Conservation (phyloP, 2,113 vertebrate species). For the Manacus vitellinus region DNA sequence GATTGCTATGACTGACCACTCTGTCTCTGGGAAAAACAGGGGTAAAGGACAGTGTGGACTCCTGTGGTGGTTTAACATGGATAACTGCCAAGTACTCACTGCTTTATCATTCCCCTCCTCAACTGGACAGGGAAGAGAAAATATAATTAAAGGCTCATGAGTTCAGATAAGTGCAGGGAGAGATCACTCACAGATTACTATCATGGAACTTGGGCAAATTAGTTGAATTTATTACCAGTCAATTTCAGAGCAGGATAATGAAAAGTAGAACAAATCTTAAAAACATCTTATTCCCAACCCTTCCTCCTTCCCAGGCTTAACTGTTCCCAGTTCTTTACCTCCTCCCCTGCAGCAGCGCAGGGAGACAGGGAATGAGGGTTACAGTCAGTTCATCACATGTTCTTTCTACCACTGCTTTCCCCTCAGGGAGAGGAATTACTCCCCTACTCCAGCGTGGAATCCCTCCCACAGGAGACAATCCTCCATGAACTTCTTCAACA, state of each 20-base stretch:
- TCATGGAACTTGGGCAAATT: background rate
- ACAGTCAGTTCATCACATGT: background rate
- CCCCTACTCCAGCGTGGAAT: background rate
- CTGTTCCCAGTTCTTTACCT: background rate
- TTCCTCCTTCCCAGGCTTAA: background rate
- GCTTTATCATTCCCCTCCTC: background rate
- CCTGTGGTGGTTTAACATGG: background rate
- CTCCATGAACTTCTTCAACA: background rate
- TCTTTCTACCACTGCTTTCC: background rate
- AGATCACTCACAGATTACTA: background rate
- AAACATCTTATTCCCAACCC: background rate
- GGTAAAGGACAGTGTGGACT: background rate
- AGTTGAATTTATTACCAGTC: background rate
- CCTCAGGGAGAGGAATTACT: background rate
- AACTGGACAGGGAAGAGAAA: background rate
- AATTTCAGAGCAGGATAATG: background rate
- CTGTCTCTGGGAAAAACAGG: background rate
- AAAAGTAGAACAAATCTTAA: background rate
- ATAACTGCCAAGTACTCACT: background rate
- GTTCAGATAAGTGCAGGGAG: background rate
- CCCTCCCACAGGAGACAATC: background rate
- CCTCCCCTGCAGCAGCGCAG: background rate
- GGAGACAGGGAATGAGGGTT: rapidly evolving
- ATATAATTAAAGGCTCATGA: background rate
- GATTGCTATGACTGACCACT: rapidly evolving